Conservation (phyloP, 2,888 invertebrate genomes). For the Therioaphis trifolii region DNA sequence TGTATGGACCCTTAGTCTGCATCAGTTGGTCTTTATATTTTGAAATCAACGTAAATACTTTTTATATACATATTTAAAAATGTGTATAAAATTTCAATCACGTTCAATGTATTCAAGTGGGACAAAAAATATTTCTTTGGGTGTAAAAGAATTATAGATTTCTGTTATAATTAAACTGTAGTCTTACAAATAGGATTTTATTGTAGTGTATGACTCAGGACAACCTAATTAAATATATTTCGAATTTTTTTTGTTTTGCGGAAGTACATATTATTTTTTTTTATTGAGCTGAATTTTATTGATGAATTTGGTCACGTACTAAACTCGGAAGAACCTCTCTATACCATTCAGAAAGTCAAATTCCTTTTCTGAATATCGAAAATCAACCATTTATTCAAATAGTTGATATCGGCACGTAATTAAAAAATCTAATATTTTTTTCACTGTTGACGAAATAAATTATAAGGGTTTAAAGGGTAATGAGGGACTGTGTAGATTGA, state of each 20-base stretch:
- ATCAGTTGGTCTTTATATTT: too few species aligned
- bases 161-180: too few species aligned
- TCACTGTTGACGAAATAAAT: background rate
- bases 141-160: too few species aligned
- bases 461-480: background rate
- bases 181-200: too few species aligned
- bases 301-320: background rate
- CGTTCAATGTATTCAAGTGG: too few species aligned
- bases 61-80: too few species aligned
- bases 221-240: background rate
- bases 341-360: background rate
- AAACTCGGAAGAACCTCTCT: background rate
- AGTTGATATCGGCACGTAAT: background rate
- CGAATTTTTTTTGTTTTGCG: background rate
- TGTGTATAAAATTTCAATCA: too few species aligned
- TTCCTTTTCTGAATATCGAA: background rate
- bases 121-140: too few species aligned
- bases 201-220: background rate
- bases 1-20: too few species aligned
- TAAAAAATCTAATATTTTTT: constrained; percentile 20
- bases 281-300: background rate
- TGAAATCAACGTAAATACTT: too few species aligned
- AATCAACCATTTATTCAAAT: background rate
- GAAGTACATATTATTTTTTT: background rate
- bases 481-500: background rate